These are phyloP conservation scores for Steinernema scapterisci DNA, from an alignment of 2,888 invertebrate species.

Conservation along the genomic window DNA sequence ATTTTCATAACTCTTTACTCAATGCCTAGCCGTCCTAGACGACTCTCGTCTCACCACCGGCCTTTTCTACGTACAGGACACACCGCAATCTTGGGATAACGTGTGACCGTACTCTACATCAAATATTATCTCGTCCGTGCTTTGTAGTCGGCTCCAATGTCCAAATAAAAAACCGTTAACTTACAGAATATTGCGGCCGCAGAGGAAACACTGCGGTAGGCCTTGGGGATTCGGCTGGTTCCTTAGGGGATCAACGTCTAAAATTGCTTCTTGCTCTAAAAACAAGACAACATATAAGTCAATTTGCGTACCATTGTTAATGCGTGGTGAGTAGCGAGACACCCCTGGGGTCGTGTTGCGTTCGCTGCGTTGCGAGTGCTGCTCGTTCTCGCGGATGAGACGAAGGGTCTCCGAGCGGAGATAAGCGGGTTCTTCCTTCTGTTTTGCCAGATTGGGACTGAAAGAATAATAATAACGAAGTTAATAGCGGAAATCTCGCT, in stretches of 20 bases:
- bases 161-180: constrained; percentile 68
- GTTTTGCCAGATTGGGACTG: constrained; percentile 21
- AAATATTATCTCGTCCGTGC: constrained; percentile 18
- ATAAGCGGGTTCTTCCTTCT: constrained; percentile 52
- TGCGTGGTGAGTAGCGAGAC: constrained; percentile 30
- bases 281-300: neutral
- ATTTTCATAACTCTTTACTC: neutral
- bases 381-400: constrained; percentile 60
- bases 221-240: constrained; percentile 72
- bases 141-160: neutral
- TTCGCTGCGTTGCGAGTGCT: neutral
- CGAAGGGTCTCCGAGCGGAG: constrained; percentile 60
- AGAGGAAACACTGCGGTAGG: constrained; percentile 91
- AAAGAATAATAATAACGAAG: neutral
- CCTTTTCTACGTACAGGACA: neutral
- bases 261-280: constrained; percentile 3
- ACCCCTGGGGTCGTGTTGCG: constrained; percentile 8
- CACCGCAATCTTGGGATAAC: constrained; percentile 2
- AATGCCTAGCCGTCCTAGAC: neutral
- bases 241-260: constrained; percentile 71
- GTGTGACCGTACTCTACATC: neutral
- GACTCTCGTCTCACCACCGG: neutral
- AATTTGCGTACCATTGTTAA: neutral
- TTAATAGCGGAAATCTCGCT: neutral
- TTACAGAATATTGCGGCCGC: constrained; percentile 97